Evolutionary conservation across 2,888 invertebrate species (phyloP), one percentile per base, ranked within the genome.

Genomic region (Bellardia bayeri): DNA sequence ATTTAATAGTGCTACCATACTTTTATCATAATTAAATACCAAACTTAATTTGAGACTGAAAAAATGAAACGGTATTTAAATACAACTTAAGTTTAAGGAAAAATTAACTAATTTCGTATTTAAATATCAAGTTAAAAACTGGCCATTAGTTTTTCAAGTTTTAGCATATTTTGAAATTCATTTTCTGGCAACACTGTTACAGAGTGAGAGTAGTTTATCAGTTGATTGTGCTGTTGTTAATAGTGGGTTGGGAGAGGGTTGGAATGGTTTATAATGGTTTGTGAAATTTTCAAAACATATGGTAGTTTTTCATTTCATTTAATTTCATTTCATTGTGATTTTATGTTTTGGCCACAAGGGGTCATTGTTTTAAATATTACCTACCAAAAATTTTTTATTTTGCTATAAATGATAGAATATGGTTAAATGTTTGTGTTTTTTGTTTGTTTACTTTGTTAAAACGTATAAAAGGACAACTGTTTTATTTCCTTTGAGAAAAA

Each of bases 311-410:
- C 9, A 56, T 74, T 33, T 76, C 33, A 74, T 63, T 81, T 81
- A 54, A 76, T 78, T 66, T 87, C 72, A 76, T 78, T 66, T 87
- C 72, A 54, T 87, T 69, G 68, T 66, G 76, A 81, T 82, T 85
- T 82, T 69, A 58, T 72, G 42, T 72, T 75, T 82, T 79, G 54
- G 63, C 84, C 81, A 56, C 82, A 82, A 82, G 84, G 84, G 87
- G 87, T 87, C 85, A 87, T 82, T 87, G 82, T 85, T 87, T 87
- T 66, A 51, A 85, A 75, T 69, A 82, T 79, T 61, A 68, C 3
- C 45, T 3, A 45, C 45, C 45, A 45, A 64, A 85, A 82, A 79
- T 82, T 85, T 74, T 82, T 85, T 74, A 56, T 78, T 79, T 61
- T 74, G 16, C 45, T 49, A 66, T 49, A 58, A 68, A 61, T 51